A percentile compares a stretch with the other conserved stretches of the same genome.
Evolutionary conservation across 2,888 invertebrate genomes (phyloP).

Genomic region (Scelioninae gen. 1): DNA sequence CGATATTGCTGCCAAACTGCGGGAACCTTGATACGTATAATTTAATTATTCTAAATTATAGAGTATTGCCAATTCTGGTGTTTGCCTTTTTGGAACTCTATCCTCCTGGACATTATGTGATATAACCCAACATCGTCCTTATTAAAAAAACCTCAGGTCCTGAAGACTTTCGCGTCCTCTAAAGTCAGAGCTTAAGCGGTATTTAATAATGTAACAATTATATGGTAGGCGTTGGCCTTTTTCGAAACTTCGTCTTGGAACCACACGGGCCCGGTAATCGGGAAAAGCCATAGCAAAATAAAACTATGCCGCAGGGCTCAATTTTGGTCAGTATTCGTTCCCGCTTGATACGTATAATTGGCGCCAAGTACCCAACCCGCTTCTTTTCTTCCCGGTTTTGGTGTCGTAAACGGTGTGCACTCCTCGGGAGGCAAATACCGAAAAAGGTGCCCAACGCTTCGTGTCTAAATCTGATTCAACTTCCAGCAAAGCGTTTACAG

Average conservation of each 20-base stretch:
- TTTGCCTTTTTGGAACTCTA: slow-evolving; percentile 59
- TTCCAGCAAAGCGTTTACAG: slow-evolving; percentile 79
- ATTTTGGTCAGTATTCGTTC: too few species aligned
- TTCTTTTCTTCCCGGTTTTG: too few species aligned
- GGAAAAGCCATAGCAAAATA: too few species aligned
- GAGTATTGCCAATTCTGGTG: slow-evolving; percentile 58
- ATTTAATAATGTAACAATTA: slow-evolving; percentile 84
- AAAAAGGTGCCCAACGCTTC: slow-evolving; percentile 66
- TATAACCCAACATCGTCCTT: slow-evolving; percentile 69
- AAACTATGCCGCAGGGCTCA: too few species aligned
- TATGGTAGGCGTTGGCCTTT: slow-evolving; percentile 80
- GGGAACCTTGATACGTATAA: slow-evolving; percentile 67
- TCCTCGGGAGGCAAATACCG: slow-evolving; percentile 68
- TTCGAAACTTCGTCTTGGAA: slow-evolving; percentile 72
- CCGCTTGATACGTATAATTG: too few species aligned
- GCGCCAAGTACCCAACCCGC: too few species aligned
- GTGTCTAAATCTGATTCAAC: slow-evolving; percentile 75
- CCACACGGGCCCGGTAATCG: slow-evolving; percentile 67
- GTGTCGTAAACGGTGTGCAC: slow-evolving; percentile 76
- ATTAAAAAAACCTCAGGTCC: slow-evolving; percentile 76
- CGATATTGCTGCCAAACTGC: slow-evolving; percentile 65
- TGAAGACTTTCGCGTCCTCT: slow-evolving; percentile 70
- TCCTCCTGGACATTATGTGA: slow-evolving; percentile 56
- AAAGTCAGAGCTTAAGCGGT: slow-evolving; percentile 79
- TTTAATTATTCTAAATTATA: slow-evolving; percentile 72